Base-by-base conservation (phyloP, 2,888 invertebrate genomes). In the Seira ritae region DNA sequence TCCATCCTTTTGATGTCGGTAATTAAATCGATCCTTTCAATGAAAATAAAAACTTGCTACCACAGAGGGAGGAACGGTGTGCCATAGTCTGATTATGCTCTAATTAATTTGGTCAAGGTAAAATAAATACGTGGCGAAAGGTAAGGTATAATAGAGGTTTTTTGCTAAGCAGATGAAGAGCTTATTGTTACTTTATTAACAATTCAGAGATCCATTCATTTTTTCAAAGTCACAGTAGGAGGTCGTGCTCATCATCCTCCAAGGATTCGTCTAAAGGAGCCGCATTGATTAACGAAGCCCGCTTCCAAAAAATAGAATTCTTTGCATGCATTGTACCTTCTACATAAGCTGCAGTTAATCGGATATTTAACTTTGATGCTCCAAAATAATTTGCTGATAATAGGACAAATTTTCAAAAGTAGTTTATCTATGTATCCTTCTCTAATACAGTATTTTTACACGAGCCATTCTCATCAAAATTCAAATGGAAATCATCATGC, bases 21-120 rank as follows among this genome's bases (percentile, higher is more conserved):
- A 50, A 50, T 50, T 50, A 50, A 50, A 50, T 50, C 50, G 50
- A 50, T 50, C 50, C 50, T 50, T 50, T 50, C 50, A 50, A 31
- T 31, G 8, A 8, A 31, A 31, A 31, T 31, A 31, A 31, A 31
- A 50, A 50, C 50, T 50, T 3, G 50, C 3, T 50, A 50, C 50
- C 17, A 15, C 50, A 50, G 50, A 50, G 31, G 8, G 31, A 31
- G 8, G 3, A 31, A 31, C 31, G 31, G 12, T 50, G 15, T 8
- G 15, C 50, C 50, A 50, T n/a, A 50, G 50, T 15, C 50, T 8
- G 50, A 50, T 50, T 50, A 70, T 60, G 76, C 75, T 70, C 76
- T 76, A 81, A 81, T 81, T 81, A 81, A 71, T 81, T 76, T 75
- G 74, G 74, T 80, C 75, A 80, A 80, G 69, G 80, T 80, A 75